Percentiles rank a stretch among this genome's conserved stretches.
These are phyloP conservation scores for Ganaspis sp. DNA, from an alignment of 1,140 invertebrate species.

Conservation along the genomic window DNA sequence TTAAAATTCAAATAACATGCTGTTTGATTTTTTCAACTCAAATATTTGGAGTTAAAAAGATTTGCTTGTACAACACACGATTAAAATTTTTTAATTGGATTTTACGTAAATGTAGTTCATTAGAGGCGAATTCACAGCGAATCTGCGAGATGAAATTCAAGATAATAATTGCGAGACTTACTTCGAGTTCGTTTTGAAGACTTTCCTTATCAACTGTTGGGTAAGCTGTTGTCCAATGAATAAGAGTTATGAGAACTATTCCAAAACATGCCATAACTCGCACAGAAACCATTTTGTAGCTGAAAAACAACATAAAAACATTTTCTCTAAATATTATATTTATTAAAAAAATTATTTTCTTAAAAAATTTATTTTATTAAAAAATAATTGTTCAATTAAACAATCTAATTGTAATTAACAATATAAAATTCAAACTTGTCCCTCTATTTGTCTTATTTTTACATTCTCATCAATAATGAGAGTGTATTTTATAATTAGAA, in stretches of 20 bases:
- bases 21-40: no score
- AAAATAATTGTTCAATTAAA: no score
- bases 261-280: constrained; percentile 48
- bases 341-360: no score
- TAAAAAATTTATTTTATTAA: no score
- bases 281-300: constrained; percentile 54
- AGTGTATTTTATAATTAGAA: no score
- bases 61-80: background rate
- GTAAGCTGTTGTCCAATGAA: constrained; percentile 54
- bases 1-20: no score
- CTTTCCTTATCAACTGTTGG: constrained; percentile 63
- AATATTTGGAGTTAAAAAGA: background rate
- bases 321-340: no score
- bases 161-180: constrained; percentile 56
- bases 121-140: background rate
- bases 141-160: background rate
- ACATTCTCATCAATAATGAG: no score
- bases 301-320: constrained; percentile 4
- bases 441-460: no score
- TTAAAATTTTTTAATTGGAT: background rate
- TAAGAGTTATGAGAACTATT: constrained; percentile 51
- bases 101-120: background rate
- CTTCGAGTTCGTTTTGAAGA: constrained; percentile 62
- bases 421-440: no score
- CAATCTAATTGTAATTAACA: no score